Evolutionary conservation across 2,113 vertebrate species (phyloP).

Genomic region (Pseudopipra pipra): DNA sequence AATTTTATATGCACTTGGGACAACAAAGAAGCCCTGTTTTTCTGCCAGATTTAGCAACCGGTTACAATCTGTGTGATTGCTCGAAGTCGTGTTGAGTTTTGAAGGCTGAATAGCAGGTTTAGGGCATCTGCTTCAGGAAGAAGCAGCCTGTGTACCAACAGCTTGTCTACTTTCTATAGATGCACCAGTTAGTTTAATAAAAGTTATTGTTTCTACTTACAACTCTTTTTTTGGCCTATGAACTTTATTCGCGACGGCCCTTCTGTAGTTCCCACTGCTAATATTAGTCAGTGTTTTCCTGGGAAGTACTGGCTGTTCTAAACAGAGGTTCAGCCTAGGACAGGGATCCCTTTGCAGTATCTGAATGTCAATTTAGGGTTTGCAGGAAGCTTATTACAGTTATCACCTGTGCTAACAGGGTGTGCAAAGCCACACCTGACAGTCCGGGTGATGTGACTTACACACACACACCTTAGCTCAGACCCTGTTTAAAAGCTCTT

Average conservation of each 20-base stretch:
- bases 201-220: background rate
- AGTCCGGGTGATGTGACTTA: background rate
- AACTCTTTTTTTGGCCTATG: background rate
- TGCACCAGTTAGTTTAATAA: background rate
- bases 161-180: background rate
- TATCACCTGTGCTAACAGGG: background rate
- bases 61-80: background rate
- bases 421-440: background rate
- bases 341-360: background rate
- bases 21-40: background rate
- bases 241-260: background rate
- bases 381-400: background rate
- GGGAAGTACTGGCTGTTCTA: background rate
- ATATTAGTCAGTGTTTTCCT: background rate
- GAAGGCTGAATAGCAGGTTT: background rate
- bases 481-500: background rate
- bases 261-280: background rate
- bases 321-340: background rate
- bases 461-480: background rate
- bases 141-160: background rate
- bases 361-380: background rate
- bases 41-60: conserved; percentile 22
- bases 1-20: background rate
- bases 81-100: background rate
- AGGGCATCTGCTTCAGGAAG: background rate